Percentiles rank a stretch among this genome's conserved stretches.
Conservation (phyloP, 1,140 invertebrate species). For the Brevipalpus yothersi region DNA sequence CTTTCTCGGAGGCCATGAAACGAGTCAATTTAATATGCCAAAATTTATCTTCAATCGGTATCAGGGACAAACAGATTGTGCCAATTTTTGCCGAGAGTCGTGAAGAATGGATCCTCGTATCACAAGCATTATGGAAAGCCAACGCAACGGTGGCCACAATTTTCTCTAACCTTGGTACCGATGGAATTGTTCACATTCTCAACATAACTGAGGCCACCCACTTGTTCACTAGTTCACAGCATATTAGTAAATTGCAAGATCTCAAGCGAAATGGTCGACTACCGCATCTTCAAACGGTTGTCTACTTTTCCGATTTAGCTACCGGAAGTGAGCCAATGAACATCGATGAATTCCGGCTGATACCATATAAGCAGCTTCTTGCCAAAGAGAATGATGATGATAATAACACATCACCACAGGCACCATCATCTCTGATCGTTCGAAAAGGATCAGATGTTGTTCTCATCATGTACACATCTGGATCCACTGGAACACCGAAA, state of each 20-base stretch:
- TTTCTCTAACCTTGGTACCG: not conserved
- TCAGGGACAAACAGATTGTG: not conserved
- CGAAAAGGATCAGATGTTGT: not conserved
- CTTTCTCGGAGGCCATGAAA: not conserved
- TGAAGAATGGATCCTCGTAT: not conserved
- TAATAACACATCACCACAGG: not conserved
- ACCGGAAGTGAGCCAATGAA: not conserved
- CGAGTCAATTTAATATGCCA: not conserved
- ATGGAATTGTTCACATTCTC: not conserved
- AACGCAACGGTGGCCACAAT: not conserved
- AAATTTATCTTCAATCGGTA: not conserved
- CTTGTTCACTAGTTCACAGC: not conserved
- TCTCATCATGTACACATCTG: conserved; percentile 88
- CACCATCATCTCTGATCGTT: not conserved
- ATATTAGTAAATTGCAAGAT: not conserved
- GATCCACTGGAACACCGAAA: conserved; percentile 72
- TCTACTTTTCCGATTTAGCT: not conserved
- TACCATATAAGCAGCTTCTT: not conserved
- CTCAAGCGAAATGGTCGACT: not conserved
- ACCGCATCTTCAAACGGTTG: not conserved
- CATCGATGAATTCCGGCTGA: not conserved
- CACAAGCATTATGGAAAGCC: not conserved
- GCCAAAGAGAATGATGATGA: not conserved
- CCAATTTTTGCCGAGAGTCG: not conserved
- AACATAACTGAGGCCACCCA: not conserved